Percentiles rank a stretch among this genome's conserved stretches.
These are phyloP conservation scores for Delia radicum DNA, from an alignment of 1,140 invertebrate genomes.

Conservation along the genomic window DNA sequence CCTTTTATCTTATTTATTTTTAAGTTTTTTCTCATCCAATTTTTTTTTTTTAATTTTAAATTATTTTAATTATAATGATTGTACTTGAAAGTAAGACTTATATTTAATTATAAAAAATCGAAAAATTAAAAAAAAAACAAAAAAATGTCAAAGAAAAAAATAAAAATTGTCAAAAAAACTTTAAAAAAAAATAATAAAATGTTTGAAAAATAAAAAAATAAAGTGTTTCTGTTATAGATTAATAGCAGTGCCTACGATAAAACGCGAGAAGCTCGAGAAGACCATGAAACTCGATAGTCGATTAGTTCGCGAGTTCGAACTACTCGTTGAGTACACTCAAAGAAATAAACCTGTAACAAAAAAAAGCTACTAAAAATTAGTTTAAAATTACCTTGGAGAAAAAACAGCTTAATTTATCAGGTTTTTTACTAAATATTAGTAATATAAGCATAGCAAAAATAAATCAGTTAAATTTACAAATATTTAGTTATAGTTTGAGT, in stretches of 20 bases:
- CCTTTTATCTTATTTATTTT: not conserved
- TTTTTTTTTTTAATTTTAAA: conserved; percentile 27
- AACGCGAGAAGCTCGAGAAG: too few species aligned
- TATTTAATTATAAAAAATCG: conserved; percentile 26
- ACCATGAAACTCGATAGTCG: too few species aligned
- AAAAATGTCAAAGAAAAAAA: conserved; percentile 6
- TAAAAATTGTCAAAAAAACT: not conserved
- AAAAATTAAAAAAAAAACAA: conserved; percentile 22
- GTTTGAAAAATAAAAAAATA: not conserved
- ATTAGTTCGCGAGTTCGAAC: not conserved
- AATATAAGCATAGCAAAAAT: too few species aligned
- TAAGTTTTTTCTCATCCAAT: conserved; percentile 15
- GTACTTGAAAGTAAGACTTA: conserved; percentile 33
- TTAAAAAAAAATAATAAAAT: conserved; percentile 19
- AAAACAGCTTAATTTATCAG: too few species aligned
- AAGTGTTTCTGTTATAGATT: not conserved
- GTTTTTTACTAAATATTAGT: too few species aligned
- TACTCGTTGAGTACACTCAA: not conserved
- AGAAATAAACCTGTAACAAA: too few species aligned
- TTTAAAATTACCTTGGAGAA: not conserved
- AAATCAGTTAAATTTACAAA: too few species aligned
- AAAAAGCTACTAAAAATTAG: too few species aligned
- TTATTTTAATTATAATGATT: conserved; percentile 27
- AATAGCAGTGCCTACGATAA: not conserved
- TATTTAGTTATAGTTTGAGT: too few species aligned